Conservation (phyloP, 30 jellyfish, hydroid and myxozoan genomes). For the Turritopsis dohrnii region DNA sequence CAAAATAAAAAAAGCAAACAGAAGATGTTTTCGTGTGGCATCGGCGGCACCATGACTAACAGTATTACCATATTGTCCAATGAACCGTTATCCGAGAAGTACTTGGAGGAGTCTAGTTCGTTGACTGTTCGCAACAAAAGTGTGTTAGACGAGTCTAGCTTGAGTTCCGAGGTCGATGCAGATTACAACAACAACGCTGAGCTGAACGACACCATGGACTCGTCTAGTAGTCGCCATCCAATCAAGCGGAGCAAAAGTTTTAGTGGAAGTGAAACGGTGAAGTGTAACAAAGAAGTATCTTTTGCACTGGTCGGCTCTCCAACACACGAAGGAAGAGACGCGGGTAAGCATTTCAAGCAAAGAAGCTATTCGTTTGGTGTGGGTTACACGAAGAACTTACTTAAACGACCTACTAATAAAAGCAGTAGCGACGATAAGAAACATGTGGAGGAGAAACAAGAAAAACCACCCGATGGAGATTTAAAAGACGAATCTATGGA, state of each 20-base stretch:
- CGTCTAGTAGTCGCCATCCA: not conserved
- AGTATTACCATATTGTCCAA: constrained; percentile 9
- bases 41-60: constrained; percentile 2
- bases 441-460: not conserved
- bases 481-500: not conserved
- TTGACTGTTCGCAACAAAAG: not conserved
- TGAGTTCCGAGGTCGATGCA: not conserved
- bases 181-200: not conserved
- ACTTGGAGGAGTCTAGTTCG: not conserved
- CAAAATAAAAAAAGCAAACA: constrained; percentile 1
- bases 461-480: not conserved
- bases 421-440: not conserved
- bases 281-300: constrained; percentile 23
- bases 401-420: not conserved
- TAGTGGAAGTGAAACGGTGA: constrained; percentile 21
- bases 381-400: not conserved
- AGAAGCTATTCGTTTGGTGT: constrained; percentile 30
- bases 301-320: constrained; percentile 37
- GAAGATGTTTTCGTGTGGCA: constrained; percentile 18
- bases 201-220: not conserved
- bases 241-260: constrained; percentile 30
- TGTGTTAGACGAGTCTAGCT: not conserved
- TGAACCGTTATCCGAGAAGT: not conserved
- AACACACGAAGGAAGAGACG: not conserved
- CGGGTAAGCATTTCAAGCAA: not conserved